These are phyloP conservation scores for Danio aesculapii DNA, from an alignment of 2,797 vertebrate species.

Conservation along the genomic window DNA sequence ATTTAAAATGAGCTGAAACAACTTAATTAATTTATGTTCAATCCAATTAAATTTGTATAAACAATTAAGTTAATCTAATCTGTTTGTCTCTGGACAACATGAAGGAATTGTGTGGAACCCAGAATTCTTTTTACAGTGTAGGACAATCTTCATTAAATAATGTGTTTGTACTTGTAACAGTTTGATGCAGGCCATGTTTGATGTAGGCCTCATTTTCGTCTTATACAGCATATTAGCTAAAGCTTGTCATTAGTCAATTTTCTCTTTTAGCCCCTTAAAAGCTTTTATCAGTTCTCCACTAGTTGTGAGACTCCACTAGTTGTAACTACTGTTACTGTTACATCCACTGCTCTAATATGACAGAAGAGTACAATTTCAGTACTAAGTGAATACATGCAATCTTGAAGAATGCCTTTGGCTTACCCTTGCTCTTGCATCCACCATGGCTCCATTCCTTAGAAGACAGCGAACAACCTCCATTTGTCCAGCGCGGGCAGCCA, in stretches of 20 bases:
- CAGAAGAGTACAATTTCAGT: not conserved
- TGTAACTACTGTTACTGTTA: not conserved
- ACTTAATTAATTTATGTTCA: too few species aligned
- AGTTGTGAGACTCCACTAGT: not conserved
- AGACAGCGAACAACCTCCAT: conserved; percentile 98
- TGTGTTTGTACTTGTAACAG: too few species aligned
- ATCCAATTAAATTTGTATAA: too few species aligned
- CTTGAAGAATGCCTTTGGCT: conserved; percentile 60
- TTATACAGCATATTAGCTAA: not conserved
- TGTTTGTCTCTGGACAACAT: too few species aligned
- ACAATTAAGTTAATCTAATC: too few species aligned
- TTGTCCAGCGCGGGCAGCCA: conserved; percentile 97
- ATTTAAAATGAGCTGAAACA: too few species aligned
- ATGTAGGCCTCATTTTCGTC: not conserved
- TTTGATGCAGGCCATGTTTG: too few species aligned
- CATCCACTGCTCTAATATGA: too few species aligned
- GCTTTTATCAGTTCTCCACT: not conserved
- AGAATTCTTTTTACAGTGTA: too few species aligned
- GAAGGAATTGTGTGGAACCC: too few species aligned
- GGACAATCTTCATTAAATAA: too few species aligned
- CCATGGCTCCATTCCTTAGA: conserved; percentile 93
- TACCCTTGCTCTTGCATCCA: conserved; percentile 96
- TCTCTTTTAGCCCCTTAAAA: not conserved
- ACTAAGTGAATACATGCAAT: not conserved
- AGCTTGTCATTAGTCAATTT: not conserved